Evolutionary conservation across 2,888 invertebrate species (phyloP).

Genomic region (Trissolcus brochymenae): DNA sequence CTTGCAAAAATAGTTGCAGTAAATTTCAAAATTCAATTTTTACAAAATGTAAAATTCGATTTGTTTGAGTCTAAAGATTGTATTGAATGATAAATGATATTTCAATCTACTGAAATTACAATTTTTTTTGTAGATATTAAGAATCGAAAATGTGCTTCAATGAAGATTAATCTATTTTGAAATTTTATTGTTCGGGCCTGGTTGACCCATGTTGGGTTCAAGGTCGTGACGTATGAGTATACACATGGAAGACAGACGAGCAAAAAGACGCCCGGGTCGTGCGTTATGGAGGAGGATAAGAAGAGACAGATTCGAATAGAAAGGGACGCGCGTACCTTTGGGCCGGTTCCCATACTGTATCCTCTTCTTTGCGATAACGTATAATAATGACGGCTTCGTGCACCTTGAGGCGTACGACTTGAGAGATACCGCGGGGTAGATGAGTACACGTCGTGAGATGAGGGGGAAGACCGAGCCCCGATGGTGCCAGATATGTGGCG

Average conservation of each 20-base stretch:
- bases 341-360: slow-evolving; percentile 72
- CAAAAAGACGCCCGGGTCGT: slow-evolving; percentile 60
- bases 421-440: slow-evolving; percentile 60
- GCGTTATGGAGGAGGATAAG: slow-evolving; percentile 64
- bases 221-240: slow-evolving; percentile 35
- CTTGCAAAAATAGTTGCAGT: no score
- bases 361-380: slow-evolving; percentile 74
- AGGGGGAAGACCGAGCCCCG: slow-evolving; percentile 33
- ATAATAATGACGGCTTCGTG: slow-evolving; percentile 74
- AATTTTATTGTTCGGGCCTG: neutral
- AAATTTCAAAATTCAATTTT: no score
- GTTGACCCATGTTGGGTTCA: slow-evolving; percentile 28
- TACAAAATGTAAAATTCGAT: no score
- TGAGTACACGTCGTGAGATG: slow-evolving; percentile 53
- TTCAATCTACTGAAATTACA: no score
- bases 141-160: no score
- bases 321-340: slow-evolving; percentile 60
- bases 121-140: no score
- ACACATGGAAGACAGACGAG: slow-evolving; percentile 26
- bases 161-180: no score
- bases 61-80: no score
- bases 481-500: slow-evolving; percentile 59
- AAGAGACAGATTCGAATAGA: slow-evolving; percentile 48
- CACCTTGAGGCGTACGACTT: slow-evolving; percentile 72
- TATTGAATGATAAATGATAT: no score